Evolutionary conservation across 2,797 vertebrate species (phyloP).

Genomic region (Sebastes aleutianus): DNA sequence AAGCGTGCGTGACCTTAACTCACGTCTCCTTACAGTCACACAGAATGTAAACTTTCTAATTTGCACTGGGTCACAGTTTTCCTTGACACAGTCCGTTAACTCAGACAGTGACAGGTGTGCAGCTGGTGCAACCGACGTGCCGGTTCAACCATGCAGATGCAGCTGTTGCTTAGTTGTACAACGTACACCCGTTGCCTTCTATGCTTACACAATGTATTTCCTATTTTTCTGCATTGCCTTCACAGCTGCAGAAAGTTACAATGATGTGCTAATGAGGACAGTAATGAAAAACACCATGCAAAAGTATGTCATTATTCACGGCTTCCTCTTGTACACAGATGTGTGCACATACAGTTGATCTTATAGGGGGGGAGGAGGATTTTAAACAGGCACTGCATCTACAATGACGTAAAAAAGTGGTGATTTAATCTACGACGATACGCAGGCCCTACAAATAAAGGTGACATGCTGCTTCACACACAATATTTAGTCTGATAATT

Average conservation of each 20-base stretch:
- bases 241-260: not conserved
- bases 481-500: not conserved
- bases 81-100: not conserved
- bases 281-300: not conserved
- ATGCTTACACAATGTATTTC: not conserved
- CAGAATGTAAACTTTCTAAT: not conserved
- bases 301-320: not conserved
- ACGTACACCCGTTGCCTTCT: not conserved
- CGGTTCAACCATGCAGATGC: conserved; percentile 1
- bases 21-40: not conserved
- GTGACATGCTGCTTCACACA: not conserved
- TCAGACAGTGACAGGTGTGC: conserved; percentile 23
- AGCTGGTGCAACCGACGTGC: not conserved
- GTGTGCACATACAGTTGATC: not conserved
- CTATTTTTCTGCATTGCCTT: not conserved
- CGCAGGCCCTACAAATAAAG: not conserved
- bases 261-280: no score
- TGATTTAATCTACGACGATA: not conserved
- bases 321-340: not conserved
- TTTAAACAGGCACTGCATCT: not conserved
- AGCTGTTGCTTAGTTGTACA: not conserved
- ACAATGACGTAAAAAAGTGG: not conserved
- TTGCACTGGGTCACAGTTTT: not conserved
- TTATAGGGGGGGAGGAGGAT: not conserved
- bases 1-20: not conserved